Evolutionary conservation across 2,797 vertebrate genomes (phyloP), one percentile per base, ranked within the genome.

Genomic region (Trachurus trachurus): DNA sequence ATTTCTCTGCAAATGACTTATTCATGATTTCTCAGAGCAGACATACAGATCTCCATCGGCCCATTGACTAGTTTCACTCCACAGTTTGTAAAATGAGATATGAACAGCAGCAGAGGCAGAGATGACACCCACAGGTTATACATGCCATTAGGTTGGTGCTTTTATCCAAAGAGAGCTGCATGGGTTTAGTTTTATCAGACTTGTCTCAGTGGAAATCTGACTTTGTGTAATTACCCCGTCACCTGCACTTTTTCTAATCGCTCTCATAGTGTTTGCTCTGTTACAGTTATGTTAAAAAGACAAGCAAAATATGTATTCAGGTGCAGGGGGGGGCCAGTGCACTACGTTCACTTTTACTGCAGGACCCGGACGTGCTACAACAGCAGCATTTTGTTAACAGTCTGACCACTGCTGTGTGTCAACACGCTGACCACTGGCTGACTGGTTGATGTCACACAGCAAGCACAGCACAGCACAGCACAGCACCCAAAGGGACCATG

Each of bases 131-230:
- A 6, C 12, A 10, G 63, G 57, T 29, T 53, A 11, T 13, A 53
- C 15, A 42, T 34, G 0, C 0, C 56, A 29, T 47, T 31, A 58
- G 62, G 26, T 31, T n/a, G 4, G 12, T 16, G 71, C 63, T 78
- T 19, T 77, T 52, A 62, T 66, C 66, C 39, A 39, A 54, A 37
- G 42, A 67, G 26, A 74, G 56, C 57, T 57, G 42, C 74, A 6
- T 9, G 49, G 17, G 37, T 22, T 29, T 17, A n/a, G 21, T 21
- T 42, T 21, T 7, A 26, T 62, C 37, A 44, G 19, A n/a, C 11
- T 57, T 19, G 9, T 63, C 16, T 50, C 40, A 1, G 9, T 15
- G 53, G 19, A 49, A 69, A 54, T 26, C 11, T 34, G 22, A 39
- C 37, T 13, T 12, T n/a, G 47, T 9, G 17, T 49, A 49, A 49